A percentile compares a stretch with the other conserved stretches of the same genome.
Conservation (phyloP, 1,140 invertebrate genomes). For the Trichogramma pretiosum region DNA sequence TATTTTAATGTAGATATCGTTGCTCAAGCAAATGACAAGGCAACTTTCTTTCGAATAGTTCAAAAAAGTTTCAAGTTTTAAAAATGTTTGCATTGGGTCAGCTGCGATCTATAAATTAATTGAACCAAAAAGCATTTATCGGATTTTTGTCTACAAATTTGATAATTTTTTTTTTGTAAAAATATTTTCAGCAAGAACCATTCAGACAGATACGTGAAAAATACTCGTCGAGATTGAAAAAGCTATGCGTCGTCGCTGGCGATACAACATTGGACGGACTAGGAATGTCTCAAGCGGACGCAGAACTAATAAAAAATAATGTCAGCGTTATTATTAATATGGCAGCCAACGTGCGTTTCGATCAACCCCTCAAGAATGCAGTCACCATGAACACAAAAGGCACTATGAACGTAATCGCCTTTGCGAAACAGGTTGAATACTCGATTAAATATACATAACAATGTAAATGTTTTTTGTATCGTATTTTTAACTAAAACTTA, state of each 20-base stretch:
- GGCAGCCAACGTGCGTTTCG: conserved; percentile 73
- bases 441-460: neutral
- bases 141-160: too few relatives aligned
- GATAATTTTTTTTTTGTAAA: neutral
- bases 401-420: conserved; percentile 39
- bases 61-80: too few relatives aligned
- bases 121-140: too few relatives aligned
- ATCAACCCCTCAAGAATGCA: conserved; percentile 44
- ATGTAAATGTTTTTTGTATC: conserved; percentile 11
- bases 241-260: conserved; percentile 39
- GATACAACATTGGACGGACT: conserved; percentile 45
- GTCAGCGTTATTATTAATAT: conserved; percentile 81
- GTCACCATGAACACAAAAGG: conserved; percentile 46
- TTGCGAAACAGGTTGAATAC: conserved; percentile 41
- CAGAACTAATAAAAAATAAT: conserved; percentile 47
- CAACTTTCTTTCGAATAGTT: too few relatives aligned
- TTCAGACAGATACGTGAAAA: conserved; percentile 42
- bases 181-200: conserved; percentile 38
- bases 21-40: too few relatives aligned
- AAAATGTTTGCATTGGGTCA: too few relatives aligned
- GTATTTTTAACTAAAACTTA: neutral
- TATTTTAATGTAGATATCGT: too few relatives aligned
- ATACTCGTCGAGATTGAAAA: conserved; percentile 37
- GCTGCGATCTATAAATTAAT: too few relatives aligned
- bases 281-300: conserved; percentile 50